These are phyloP conservation scores for Nephila pilipes DNA, from an alignment of 1,140 invertebrate species.

Conservation along the genomic window DNA sequence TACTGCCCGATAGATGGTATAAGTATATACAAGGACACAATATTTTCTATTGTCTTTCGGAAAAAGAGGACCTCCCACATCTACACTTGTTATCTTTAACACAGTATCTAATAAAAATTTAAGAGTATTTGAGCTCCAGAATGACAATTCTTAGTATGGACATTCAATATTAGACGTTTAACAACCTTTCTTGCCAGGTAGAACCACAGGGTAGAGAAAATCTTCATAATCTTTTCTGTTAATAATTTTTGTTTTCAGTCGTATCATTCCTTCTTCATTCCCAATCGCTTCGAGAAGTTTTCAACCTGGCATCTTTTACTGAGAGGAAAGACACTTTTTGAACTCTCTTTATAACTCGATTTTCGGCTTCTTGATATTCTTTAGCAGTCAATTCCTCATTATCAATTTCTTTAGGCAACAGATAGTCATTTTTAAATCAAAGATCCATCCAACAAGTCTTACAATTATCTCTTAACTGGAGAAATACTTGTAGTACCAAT, in stretches of 20 bases:
- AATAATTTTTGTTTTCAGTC: too few relatives aligned
- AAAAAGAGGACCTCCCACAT: slow-evolving; percentile 79
- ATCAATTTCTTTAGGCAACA: too few relatives aligned
- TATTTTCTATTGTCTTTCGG: slow-evolving; percentile 75
- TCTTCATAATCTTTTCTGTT: slow-evolving; percentile 10
- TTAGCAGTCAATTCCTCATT: too few relatives aligned
- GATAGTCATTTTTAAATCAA: too few relatives aligned
- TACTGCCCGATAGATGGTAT: slow-evolving; percentile 73
- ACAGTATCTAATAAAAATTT: slow-evolving; percentile 25
- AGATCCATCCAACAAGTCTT: too few relatives aligned
- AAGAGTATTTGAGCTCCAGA: background rate
- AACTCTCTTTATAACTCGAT: too few relatives aligned
- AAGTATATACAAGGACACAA: background rate
- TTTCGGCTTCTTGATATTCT: background rate
- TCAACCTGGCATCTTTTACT: too few relatives aligned
- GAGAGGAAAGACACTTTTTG: background rate
- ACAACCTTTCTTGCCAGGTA: background rate
- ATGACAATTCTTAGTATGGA: slow-evolving; percentile 5
- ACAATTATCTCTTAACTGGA: too few relatives aligned
- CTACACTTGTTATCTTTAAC: slow-evolving; percentile 80
- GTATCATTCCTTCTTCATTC: background rate
- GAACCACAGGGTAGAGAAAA: background rate
- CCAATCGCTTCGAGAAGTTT: background rate
- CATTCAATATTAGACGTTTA: background rate
- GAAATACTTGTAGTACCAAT: too few relatives aligned